Evolutionary conservation across 2,888 invertebrate genomes (phyloP), one percentile per base, ranked within the genome.

Genomic region (Drosophila subsilvestris): DNA sequence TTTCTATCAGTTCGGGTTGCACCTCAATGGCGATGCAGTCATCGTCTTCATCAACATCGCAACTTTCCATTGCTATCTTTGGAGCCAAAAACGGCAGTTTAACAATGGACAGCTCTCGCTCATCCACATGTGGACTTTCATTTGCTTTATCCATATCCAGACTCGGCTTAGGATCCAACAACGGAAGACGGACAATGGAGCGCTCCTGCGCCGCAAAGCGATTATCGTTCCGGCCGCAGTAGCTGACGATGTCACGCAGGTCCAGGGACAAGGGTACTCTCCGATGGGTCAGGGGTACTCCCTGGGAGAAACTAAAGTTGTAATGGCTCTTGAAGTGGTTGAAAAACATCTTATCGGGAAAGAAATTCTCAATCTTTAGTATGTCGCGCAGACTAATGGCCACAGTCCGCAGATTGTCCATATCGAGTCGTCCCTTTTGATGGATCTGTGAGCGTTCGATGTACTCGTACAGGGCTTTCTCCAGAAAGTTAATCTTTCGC

Each of bases 401-500:
- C 37, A 88, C 78, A 27, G 78, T 62, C 0, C 86, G 84, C 62
- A 91, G 29, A 12, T 81, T 69, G 32, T 79, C 79, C 55, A 86
- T 74, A 50, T 84, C 78, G 3, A 89, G 62, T 2, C 79, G 78
- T 5, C 82, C 81, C 59, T 88, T 86, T 44, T 86, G 84, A 63
- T 90, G 90, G n/a, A 83, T 80, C 42, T 89, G 90, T 1, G 90
- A 86, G 9, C 91, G 88, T 20, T 88, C 85, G 47, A 90, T 84
- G 73, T 91, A 91, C 67, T 91, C 91, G 47, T 81, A 88, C 10
- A 91, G 76, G 0, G 90, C 90, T 55, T 88, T 89, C 53, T 90
- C 88, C 47, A 91, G 62, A n/a, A 91, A 90, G 5, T 75, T 84
- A 3, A 91, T 88, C 62, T 91, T 91, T 0, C 90, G 82, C 49